A percentile compares a stretch with the other conserved stretches of the same genome.
Evolutionary conservation across 2,113 vertebrate genomes (phyloP).

Genomic region (Nothoprocta pentlandii): DNA sequence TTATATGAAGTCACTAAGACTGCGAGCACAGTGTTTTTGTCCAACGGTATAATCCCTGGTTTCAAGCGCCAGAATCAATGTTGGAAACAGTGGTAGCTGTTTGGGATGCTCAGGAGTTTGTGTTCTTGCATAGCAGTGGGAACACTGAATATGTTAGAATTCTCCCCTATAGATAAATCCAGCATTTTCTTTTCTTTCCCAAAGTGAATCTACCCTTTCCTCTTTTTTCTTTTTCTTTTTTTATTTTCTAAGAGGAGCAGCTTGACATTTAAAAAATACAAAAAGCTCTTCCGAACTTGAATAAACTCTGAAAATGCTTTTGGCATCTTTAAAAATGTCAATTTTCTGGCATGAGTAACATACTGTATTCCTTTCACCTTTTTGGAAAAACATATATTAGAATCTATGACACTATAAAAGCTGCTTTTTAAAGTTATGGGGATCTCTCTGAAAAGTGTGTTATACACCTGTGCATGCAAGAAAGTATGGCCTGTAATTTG

Average conservation of each 20-base stretch:
- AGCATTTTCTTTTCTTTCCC: background rate
- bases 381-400: conserved; percentile 2
- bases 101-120: background rate
- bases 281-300: conserved; percentile 15
- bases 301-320: conserved; percentile 41
- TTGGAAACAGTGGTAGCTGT: background rate
- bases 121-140: background rate
- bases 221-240: background rate
- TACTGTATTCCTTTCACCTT: conserved; percentile 51
- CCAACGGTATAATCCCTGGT: background rate
- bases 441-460: background rate
- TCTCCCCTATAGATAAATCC: background rate
- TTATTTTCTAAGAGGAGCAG: conserved; percentile 16
- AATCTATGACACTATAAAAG: background rate
- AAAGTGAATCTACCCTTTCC: background rate
- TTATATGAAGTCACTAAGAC: background rate
- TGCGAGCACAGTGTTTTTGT: background rate
- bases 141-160: background rate
- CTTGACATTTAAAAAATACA: conserved; percentile 29
- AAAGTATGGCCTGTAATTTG: background rate
- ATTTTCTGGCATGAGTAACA: conserved; percentile 25
- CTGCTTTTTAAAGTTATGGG: background rate
- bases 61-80: background rate
- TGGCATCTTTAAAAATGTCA: conserved; percentile 68
- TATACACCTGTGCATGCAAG: background rate